Evolutionary conservation across 2,888 invertebrate species (phyloP).

Genomic region (Lycaena phlaeas): DNA sequence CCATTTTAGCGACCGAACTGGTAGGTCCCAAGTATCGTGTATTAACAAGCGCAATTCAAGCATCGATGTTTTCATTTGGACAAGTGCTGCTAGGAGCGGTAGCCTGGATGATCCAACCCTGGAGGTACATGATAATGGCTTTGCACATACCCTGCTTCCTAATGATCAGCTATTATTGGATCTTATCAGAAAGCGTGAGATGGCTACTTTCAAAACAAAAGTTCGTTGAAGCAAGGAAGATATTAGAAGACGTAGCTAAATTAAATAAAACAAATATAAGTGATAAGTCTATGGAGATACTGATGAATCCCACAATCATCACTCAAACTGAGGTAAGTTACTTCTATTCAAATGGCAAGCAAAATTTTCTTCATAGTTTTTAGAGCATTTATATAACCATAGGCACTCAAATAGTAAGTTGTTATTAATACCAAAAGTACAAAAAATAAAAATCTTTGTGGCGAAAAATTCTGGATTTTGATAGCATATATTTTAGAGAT

Average conservation of each 20-base stretch:
- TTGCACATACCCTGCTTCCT: slow-evolving; percentile 79
- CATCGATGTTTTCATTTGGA: slow-evolving; percentile 81
- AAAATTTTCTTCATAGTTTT: too few relatives aligned
- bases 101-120: slow-evolving; percentile 78
- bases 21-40: slow-evolving; percentile 83
- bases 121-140: slow-evolving; percentile 77
- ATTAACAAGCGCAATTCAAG: slow-evolving; percentile 76
- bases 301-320: slow-evolving; percentile 34
- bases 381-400: too few relatives aligned
- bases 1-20: slow-evolving; percentile 71
- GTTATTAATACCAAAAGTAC: background rate
- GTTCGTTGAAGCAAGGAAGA: slow-evolving; percentile 72
- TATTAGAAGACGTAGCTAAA: slow-evolving; percentile 74
- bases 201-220: slow-evolving; percentile 82
- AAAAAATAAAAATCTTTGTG: background rate
- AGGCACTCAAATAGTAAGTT: too few relatives aligned
- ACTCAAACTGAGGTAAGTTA: slow-evolving; percentile 10
- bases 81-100: slow-evolving; percentile 77
- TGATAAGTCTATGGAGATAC: slow-evolving; percentile 57
- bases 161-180: slow-evolving; percentile 77
- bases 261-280: slow-evolving; percentile 73
- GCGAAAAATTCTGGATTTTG: background rate
- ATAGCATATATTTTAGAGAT: background rate
- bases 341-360: too few relatives aligned
- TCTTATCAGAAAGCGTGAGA: slow-evolving; percentile 77